A percentile compares a stretch with the other conserved stretches of the same genome.
phyloP scores from a whole-genome alignment of 1,140 invertebrate species.

The Solen grandis region DNA sequence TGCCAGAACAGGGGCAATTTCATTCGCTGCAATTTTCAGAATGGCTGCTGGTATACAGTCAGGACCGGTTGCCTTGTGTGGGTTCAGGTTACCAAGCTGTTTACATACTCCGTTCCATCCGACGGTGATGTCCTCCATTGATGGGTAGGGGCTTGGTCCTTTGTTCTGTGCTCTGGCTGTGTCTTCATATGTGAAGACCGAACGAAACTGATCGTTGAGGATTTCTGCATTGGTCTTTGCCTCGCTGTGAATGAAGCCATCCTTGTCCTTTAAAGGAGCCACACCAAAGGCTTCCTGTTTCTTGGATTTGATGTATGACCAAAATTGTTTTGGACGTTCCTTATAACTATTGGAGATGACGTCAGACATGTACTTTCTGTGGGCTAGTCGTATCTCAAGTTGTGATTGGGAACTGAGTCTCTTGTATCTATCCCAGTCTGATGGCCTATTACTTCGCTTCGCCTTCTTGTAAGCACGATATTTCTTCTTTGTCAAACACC shows the following conservation, averaged over 20 bases:
- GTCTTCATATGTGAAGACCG: too few species aligned
- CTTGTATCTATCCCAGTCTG: background rate
- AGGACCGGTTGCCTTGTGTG: constrained; percentile 1
- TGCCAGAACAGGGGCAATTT: background rate
- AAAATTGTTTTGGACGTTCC: background rate
- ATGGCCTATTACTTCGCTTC: background rate
- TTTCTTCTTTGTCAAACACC: background rate
- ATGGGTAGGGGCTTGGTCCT: too few species aligned
- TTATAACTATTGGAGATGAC: background rate
- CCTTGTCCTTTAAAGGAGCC: background rate
- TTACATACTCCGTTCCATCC: background rate
- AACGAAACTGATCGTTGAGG: too few species aligned
- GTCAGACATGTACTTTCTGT: background rate
- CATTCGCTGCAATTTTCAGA: background rate
- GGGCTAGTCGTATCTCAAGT: background rate
- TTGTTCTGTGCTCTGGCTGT: too few species aligned
- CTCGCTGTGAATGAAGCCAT: too few species aligned
- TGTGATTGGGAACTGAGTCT: background rate
- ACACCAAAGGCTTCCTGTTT: constrained; percentile 4
- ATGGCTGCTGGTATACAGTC: too few species aligned
- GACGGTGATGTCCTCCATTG: too few species aligned
- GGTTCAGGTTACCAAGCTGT: background rate
- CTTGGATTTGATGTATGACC: background rate
- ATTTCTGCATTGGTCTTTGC: too few species aligned
- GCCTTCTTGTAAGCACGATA: background rate